Base-by-base conservation (phyloP, 2,113 vertebrate species). In the Actinemys pallida region DNA sequence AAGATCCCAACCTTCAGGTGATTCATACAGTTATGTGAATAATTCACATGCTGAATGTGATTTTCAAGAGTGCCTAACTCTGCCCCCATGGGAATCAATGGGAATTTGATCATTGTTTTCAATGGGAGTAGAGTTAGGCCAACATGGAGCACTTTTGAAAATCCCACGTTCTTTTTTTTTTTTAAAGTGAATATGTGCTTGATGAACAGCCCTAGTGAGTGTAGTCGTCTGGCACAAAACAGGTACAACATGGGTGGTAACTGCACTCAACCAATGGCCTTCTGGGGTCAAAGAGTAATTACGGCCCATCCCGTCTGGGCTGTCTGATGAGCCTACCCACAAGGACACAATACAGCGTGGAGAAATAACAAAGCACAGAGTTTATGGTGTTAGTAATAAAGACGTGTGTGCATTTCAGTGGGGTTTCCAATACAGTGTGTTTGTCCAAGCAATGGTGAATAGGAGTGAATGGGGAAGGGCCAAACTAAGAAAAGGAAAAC, bases 231-330 rank as follows among this genome's bases (percentile, higher is more conserved):
- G 10, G 39, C 39, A 25, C 20, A 13, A 45, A 76, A n/a, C 72
- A 76, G 24, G 39, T 12, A 76, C 22, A 45, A 65, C 13, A 35
- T 35, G 13, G 31, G 42, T 25, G 42, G 39, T 12, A 13, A 39
- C 39, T 45, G 22, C 19, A n/a, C 6, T 31, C 39, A 12, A 83
- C 69, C 65, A 4, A 6, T 25, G 0, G 1, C 53, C 82, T 49
- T 17, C 20, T 24, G 24, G n/a, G 17, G 3, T 10, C 17, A 19
- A 31, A 45, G 47, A 3, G 31, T 19, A 17, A 5, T 3, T 2
- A 8, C 11, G 14, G 2, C 0, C 1, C 16, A 42, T n/a, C 16
- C 13, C 47, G 8, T 19, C 59, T 39, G 2, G 2, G 45, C 31
- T 3, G 20, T 25, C 42, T 39, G 62, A 78, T 6, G 2, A 27